Evolutionary conservation across 2,888 invertebrate genomes (phyloP), one percentile per base, ranked within the genome.

Genomic region (Volucella inflata): DNA sequence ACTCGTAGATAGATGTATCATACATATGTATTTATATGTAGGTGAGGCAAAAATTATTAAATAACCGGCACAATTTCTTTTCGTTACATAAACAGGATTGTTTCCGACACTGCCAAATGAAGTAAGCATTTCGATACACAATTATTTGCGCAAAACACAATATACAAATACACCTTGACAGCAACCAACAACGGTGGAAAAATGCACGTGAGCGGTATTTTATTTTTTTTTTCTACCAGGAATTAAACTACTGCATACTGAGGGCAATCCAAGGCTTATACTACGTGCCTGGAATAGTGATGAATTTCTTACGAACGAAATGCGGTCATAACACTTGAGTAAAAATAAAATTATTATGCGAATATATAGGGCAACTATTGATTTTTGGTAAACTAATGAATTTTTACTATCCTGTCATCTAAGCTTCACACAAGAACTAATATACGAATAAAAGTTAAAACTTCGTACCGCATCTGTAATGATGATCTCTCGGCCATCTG

Each of bases 381-480:
- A 30, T 30, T 30, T 30, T 30, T 30, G 30, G 4, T 4, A 30
- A 30, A 6, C 6, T 21, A 6, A 6, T 30, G 6, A 30, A 30
- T 30, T 30, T 30, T 30, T 30, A 30, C 30, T 30, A 30, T 6
- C 30, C 0, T 21, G 21, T 4, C 4, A 4, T 21, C 3, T 30
- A 36, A 1, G 44, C 1, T 60, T 42, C 12, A 42, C 38, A 60
- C 36, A 12, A 6, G 16, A 9, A 14, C 1, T 12, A 14, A 40
- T 40, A 40, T 40, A 16, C 10, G 11, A 16, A 48, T 40, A 17
- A 12, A 30, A 0, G 38, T 10, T 44, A 62, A 68, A 11, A 3
- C 11, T 59, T 51, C 91, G 84, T 91, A 91, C 91, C 91, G 91
- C 91, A 88, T 91, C 91, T 40, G 91, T 91, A 84, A 91, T 91